Percentiles rank a stretch among this genome's conserved stretches.
phyloP scores from a whole-genome alignment of 2,113 vertebrate genomes.

The Psettodes erumei region DNA sequence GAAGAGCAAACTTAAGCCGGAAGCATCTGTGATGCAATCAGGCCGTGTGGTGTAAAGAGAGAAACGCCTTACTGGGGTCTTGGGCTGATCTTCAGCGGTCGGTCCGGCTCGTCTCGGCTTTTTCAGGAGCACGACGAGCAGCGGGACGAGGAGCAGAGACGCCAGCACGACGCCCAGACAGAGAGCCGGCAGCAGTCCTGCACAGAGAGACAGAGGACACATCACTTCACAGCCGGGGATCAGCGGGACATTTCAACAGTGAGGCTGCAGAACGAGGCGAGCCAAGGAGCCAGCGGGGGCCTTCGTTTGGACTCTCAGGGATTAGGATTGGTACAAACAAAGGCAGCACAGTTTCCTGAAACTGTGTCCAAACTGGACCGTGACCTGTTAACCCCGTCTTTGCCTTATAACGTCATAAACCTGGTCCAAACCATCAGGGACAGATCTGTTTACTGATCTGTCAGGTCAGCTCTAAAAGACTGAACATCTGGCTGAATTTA shows the following conservation, averaged over 20 bases:
- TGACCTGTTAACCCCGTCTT: not conserved
- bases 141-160: conserved; percentile 47
- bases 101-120: conserved; percentile 8
- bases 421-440: not conserved
- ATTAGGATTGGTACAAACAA: not conserved
- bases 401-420: not conserved
- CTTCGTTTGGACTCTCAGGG: not conserved
- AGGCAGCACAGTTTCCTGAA: not conserved
- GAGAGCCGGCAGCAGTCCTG: conserved; percentile 52
- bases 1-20: not conserved
- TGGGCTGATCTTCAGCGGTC: conserved; percentile 50
- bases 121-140: conserved; percentile 37
- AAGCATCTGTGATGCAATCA: not conserved
- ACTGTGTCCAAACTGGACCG: not conserved
- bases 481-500: not conserved
- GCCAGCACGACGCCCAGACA: conserved; percentile 34
- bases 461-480: not conserved
- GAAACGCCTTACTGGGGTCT: conserved; percentile 54
- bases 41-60: not conserved
- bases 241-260: not conserved
- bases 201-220: conserved; percentile 1
- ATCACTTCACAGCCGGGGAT: not conserved
- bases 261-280: not conserved
- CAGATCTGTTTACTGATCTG: not conserved
- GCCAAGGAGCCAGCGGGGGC: too few relatives aligned